phyloP scores from a whole-genome alignment of 2,113 vertebrate genomes.

The Bambusicola thoracicus region DNA sequence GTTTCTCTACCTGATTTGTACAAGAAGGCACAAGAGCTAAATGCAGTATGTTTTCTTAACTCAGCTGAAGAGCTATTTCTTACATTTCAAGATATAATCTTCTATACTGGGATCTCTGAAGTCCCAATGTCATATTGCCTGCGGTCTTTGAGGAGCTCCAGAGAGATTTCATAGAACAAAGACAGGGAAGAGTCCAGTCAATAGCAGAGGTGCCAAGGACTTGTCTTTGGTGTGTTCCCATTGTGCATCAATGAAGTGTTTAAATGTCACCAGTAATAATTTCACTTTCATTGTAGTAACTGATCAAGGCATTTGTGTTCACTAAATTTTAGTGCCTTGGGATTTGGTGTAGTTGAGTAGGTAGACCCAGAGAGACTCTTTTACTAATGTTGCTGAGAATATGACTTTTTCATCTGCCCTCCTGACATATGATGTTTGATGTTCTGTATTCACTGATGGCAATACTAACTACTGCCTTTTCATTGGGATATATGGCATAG shows the following conservation, averaged over 20 bases:
- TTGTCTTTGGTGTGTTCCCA: background rate
- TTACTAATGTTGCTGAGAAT: conserved; percentile 31
- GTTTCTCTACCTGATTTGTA: background rate
- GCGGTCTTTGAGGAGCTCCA: accelerated
- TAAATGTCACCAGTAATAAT: conserved; percentile 1
- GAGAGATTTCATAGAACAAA: background rate
- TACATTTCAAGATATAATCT: background rate
- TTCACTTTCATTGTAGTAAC: conserved; percentile 4
- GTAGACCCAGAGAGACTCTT: conserved; percentile 15
- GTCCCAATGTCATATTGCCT: background rate
- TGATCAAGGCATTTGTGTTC: conserved; percentile 10
- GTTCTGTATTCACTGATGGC: conserved; percentile 39
- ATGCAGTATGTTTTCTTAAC: background rate
- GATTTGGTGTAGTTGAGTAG: background rate
- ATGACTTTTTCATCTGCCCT: conserved; percentile 16
- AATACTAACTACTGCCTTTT: conserved; percentile 60
- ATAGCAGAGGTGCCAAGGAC: background rate
- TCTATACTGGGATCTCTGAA: background rate
- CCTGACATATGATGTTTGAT: conserved; percentile 31
- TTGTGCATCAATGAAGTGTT: background rate
- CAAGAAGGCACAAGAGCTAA: background rate
- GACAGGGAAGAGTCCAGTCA: background rate
- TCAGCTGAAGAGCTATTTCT: background rate
- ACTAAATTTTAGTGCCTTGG: conserved; percentile 20
- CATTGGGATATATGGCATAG: conserved; percentile 49